Conservation (phyloP, 2,797 vertebrate species). For the Tragopan temminckii region DNA sequence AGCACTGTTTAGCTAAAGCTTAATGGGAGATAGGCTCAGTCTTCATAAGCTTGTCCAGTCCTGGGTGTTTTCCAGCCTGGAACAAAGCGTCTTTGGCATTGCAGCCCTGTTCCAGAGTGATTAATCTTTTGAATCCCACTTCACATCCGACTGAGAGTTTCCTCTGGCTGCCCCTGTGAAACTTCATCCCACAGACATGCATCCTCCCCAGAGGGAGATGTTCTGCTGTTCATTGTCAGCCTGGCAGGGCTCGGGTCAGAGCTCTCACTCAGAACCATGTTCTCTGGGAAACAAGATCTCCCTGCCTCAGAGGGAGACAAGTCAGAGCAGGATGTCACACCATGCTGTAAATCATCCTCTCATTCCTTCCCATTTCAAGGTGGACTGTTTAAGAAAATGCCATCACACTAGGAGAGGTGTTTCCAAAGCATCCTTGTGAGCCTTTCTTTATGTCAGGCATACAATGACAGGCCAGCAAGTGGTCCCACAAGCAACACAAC, state of each 20-base stretch:
- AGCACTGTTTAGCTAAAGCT: neutral
- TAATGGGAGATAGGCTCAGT: neutral
- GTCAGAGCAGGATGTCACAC: neutral
- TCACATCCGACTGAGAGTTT: neutral
- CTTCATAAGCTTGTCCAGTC: neutral
- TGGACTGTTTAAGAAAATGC: neutral
- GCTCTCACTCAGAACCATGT: neutral
- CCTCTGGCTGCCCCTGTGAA: neutral
- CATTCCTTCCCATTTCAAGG: neutral
- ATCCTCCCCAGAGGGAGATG: neutral
- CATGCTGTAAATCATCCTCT: rapidly evolving
- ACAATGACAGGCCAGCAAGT: neutral
- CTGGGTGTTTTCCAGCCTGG: neutral
- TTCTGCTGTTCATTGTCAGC: neutral
- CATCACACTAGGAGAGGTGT: neutral
- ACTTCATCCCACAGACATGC: neutral
- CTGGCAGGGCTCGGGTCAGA: rapidly evolving
- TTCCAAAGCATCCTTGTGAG: neutral
- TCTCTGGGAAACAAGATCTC: neutral
- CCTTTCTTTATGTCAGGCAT: neutral
- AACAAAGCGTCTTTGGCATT: neutral
- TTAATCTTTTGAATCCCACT: neutral
- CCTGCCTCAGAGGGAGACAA: neutral
- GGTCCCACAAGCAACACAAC: neutral
- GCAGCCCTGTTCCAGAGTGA: neutral